phyloP scores from a whole-genome alignment of 2,113 vertebrate species.

The Oophaga pumilio region DNA sequence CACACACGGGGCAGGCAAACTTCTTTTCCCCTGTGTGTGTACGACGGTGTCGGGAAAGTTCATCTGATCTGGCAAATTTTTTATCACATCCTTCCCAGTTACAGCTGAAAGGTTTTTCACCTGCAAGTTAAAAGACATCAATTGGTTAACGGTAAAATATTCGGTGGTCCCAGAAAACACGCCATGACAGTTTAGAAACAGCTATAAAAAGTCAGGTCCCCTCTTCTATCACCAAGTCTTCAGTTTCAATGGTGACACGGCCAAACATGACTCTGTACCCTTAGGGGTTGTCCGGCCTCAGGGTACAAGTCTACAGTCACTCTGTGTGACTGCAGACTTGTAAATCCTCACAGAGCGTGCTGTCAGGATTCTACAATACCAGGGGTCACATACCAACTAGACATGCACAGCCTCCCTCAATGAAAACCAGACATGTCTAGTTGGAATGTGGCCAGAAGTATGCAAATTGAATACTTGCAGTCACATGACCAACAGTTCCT shows the following conservation, averaged over 20 bases:
- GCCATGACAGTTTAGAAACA: background rate
- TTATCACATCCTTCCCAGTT: slow-evolving; percentile 96
- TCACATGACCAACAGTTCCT: too few relatives aligned
- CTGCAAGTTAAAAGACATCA: slow-evolving; percentile 65
- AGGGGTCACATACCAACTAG: too few relatives aligned
- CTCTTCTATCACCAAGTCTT: background rate
- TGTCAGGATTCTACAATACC: too few relatives aligned
- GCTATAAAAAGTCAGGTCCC: background rate
- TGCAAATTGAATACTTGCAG: too few relatives aligned
- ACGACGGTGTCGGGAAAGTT: slow-evolving; percentile 92
- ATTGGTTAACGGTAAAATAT: background rate
- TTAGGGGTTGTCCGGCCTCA: background rate
- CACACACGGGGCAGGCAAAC: slow-evolving; percentile 88
- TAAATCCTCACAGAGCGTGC: too few relatives aligned
- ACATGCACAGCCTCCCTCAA: background rate
- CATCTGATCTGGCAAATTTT: slow-evolving; percentile 94
- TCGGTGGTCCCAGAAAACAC: background rate
- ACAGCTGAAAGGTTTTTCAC: slow-evolving; percentile 96
- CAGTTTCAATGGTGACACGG: background rate
- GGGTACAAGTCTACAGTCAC: too few relatives aligned
- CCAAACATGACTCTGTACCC: background rate
- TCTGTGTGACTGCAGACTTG: too few relatives aligned
- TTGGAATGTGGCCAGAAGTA: too few relatives aligned
- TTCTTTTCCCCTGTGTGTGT: slow-evolving; percentile 98
- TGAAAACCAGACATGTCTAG: background rate